Evolutionary conservation across 1,140 invertebrate species (phyloP).

Genomic region (Bombyx mandarina): DNA sequence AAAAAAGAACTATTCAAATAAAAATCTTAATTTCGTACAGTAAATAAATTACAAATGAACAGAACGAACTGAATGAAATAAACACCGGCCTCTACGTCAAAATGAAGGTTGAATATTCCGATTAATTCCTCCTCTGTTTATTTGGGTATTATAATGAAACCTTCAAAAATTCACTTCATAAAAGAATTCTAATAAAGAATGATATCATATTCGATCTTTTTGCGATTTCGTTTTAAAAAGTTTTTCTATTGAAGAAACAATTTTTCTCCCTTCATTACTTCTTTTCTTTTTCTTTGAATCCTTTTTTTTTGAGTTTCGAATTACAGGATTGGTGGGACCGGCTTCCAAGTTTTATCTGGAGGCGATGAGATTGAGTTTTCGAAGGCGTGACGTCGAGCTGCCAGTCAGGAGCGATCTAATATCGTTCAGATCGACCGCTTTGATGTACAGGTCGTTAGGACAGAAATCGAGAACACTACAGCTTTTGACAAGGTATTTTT

Average conservation of each 20-base stretch:
- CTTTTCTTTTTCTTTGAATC: slow-evolving; percentile 1
- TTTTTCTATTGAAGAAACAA: background rate
- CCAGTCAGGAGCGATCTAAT: slow-evolving; percentile 40
- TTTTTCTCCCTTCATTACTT: background rate
- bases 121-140: no score
- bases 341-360: slow-evolving; percentile 51
- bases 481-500: slow-evolving; percentile 45
- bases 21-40: no score
- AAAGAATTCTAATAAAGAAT: no score
- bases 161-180: no score
- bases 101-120: no score
- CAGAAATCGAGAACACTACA: slow-evolving; percentile 55
- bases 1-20: no score
- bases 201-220: no score
- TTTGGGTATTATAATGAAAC: no score
- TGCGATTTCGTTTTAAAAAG: no score
- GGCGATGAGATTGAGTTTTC: slow-evolving; percentile 50
- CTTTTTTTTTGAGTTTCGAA: slow-evolving; percentile 1
- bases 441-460: slow-evolving; percentile 45
- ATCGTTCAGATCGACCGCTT: slow-evolving; percentile 41
- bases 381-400: slow-evolving; percentile 29
- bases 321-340: slow-evolving; percentile 36
- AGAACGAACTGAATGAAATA: no score
- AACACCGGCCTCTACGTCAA: no score
- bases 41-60: no score